Percentiles rank a stretch among this genome's conserved stretches.
Evolutionary conservation across 2,888 invertebrate genomes (phyloP).

Genomic region (Melanophora roralis): DNA sequence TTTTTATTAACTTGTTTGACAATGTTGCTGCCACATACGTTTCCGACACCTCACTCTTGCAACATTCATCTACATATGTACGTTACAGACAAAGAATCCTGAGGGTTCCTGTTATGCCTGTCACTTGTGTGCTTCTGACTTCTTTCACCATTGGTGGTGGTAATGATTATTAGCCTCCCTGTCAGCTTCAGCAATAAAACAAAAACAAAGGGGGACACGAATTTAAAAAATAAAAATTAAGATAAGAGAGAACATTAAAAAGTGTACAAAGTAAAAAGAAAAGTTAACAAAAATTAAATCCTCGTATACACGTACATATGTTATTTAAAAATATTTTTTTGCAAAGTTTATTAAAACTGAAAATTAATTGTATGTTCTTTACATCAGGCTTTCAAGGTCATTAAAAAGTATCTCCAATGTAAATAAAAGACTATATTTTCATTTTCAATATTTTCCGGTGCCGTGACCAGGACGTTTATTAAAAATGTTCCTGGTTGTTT

Average conservation of each 20-base stretch:
- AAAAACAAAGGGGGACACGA: conserved; percentile 40
- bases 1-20: conserved; percentile 5
- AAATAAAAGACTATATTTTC: too few species aligned
- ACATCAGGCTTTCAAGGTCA: too few species aligned
- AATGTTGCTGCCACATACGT: conserved; percentile 36
- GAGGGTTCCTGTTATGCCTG: conserved; percentile 46
- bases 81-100: conserved; percentile 22
- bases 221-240: background rate
- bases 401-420: too few species aligned
- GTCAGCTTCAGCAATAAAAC: conserved; percentile 35
- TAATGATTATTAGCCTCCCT: conserved; percentile 56
- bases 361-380: too few species aligned
- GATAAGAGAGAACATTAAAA: background rate
- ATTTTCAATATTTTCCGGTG: too few species aligned
- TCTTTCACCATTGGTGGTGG: conserved; percentile 56
- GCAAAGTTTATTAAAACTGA: too few species aligned
- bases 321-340: too few species aligned
- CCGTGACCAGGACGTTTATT: too few species aligned
- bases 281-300: background rate
- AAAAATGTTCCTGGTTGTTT: too few species aligned
- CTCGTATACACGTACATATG: too few species aligned
- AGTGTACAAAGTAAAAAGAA: background rate
- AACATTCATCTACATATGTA: background rate
- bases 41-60: conserved; percentile 38
- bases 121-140: conserved; percentile 48